Conservation (phyloP, 2,888 invertebrate species). For the Andrena haemorrhoa region DNA sequence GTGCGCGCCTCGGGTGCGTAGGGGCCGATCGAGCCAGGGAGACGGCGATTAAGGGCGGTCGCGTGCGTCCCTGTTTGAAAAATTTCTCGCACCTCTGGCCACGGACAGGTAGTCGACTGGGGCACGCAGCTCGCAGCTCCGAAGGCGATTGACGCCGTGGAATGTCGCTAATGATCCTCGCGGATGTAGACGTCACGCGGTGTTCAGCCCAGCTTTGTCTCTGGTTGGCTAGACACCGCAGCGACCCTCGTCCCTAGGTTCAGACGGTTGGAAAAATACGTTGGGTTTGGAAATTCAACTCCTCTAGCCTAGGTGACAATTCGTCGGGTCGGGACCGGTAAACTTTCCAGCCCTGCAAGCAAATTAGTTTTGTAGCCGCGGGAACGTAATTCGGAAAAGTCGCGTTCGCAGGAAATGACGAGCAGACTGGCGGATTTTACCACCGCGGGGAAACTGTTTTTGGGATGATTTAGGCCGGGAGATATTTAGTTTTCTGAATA, state of each 20-base stretch:
- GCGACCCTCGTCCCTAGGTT: conserved; percentile 24
- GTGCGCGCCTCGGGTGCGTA: not conserved
- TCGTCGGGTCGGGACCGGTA: no score
- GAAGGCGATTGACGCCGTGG: conserved; percentile 37
- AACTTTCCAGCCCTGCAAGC: no score
- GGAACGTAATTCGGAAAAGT: no score
- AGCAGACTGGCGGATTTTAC: no score
- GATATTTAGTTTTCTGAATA: no score
- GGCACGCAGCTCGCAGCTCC: not conserved
- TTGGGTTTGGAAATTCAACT: not conserved
- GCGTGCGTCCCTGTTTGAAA: not conserved
- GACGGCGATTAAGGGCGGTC: conserved; percentile 25
- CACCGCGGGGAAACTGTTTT: no score
- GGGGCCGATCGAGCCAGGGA: conserved; percentile 7
- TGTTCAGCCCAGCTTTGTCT: not conserved
- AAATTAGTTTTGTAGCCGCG: no score
- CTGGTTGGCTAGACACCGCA: not conserved
- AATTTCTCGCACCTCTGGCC: conserved; percentile 19
- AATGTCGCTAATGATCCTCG: conserved; percentile 58
- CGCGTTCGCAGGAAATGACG: no score
- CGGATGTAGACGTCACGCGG: conserved; percentile 34
- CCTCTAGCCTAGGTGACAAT: no score
- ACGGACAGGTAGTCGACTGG: conserved; percentile 23
- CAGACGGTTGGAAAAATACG: conserved; percentile 13
- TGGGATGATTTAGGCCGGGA: no score